Conservation (phyloP, 2,113 vertebrate species). For the Leiothrix lutea region DNA sequence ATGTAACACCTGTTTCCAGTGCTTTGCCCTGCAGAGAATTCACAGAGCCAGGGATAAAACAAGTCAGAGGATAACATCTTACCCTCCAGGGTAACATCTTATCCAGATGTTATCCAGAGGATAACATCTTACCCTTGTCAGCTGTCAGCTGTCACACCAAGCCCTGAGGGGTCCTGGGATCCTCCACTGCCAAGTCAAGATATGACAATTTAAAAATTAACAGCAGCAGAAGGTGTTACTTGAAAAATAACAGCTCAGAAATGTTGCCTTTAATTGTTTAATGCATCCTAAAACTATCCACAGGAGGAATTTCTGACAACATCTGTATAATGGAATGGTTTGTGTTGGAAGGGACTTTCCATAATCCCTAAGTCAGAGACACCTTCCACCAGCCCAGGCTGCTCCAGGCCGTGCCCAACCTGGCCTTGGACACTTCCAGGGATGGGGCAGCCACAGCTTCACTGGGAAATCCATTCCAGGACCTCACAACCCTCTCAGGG, state of each 20-base stretch:
- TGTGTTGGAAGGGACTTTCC: background rate
- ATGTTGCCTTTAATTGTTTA: background rate
- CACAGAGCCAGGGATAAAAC: background rate
- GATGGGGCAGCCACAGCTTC: background rate
- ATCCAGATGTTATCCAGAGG: no score
- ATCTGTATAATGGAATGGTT: background rate
- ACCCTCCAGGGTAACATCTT: background rate
- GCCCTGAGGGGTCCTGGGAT: background rate
- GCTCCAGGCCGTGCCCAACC: background rate
- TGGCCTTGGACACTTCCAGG: background rate
- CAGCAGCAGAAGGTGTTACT: background rate
- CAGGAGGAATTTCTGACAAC: background rate
- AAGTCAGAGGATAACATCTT: background rate
- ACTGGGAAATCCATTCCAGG: background rate
- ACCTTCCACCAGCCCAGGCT: background rate
- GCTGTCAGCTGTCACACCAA: background rate
- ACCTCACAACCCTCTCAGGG: background rate
- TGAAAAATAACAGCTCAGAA: background rate
- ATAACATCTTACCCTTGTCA: background rate
- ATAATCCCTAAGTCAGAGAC: background rate
- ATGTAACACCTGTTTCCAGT: background rate
- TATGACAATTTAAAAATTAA: background rate
- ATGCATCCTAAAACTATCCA: background rate
- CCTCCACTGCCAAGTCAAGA: background rate
- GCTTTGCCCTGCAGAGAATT: background rate